Base-by-base conservation (phyloP, 1,140 invertebrate species). In the Zaprionus nigranus region DNA sequence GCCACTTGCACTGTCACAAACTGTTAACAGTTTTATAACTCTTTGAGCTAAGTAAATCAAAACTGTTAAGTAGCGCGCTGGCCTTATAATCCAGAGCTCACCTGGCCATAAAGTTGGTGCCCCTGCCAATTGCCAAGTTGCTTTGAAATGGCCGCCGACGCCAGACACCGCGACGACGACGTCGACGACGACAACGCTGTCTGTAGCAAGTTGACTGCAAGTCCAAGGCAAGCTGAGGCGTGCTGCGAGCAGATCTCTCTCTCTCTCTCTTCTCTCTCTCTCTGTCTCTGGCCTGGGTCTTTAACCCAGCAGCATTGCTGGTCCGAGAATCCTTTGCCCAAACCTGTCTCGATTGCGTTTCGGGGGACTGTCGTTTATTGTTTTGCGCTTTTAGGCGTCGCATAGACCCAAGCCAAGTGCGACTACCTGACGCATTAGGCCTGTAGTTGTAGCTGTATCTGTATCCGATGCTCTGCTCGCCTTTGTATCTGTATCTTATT, bases 141-240 rank as follows among this genome's bases (percentile, higher is more conserved):
- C 83, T 86, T 86, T 86, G 83, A 86, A 86, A 73, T 78, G 58
- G 56, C 84, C 83, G 83, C 77, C 83, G 84, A 71, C 83, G 70
- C 69, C 82, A 82, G 82, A 82, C 82, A 79, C 36, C 54, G 62
- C 64, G 82, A 86, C 82, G 82, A 64, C 81, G 72, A 73, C 64
- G 82, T 82, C 82, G 82, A 64, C 81, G 72, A 73, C 63, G 59
- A 20, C 43, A 9, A 20, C 49, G 15, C 1, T 26, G 51, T 7
- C 15, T 40, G 38, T 40, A n/a, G 38, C 38, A 40, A 60, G 57
- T 60, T 36, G 22, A 67, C 58, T 75, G 36, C 62, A 40, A 40
- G 38, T 40, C 15, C 15, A 34, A 11, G 30, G 30, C 30, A 34
- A 34, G 30, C 9, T 30, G 38, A 1, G 38, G 38, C 38, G 38